Percentiles rank a stretch among this genome's conserved stretches.
Evolutionary conservation across 2,888 invertebrate genomes (phyloP).

Genomic region (Steinernema hermaphroditum): DNA sequence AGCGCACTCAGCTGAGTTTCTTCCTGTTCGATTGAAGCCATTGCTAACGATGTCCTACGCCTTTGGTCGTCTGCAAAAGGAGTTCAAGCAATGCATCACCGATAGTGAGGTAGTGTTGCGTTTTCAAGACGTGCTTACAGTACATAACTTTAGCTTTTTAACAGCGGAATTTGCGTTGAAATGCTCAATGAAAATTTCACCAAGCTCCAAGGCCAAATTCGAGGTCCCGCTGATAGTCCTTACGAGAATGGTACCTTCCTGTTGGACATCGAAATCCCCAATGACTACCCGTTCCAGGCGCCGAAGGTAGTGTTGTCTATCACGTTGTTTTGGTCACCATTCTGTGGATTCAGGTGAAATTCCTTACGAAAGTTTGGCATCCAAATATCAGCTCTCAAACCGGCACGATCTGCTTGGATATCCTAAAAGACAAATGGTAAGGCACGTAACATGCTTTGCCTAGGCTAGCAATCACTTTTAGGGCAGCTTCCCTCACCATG

Average conservation of each 20-base stretch:
- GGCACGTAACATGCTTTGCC: too few species aligned
- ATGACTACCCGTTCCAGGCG: conserved; percentile 99
- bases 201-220: conserved; percentile 80
- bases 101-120: too few species aligned
- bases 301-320: conserved; percentile 78
- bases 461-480: conserved; percentile 51
- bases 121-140: too few species aligned
- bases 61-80: too few species aligned
- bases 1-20: too few species aligned
- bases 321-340: background rate
- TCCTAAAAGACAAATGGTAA: conserved; percentile 78
- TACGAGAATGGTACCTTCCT: conserved; percentile 93
- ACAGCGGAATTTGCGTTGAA: conserved; percentile 74
- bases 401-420: conserved; percentile 92
- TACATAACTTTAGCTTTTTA: conserved; percentile 65
- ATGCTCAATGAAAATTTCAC: conserved; percentile 86
- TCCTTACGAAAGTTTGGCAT: conserved; percentile 98
- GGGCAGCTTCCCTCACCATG: conserved; percentile 98
- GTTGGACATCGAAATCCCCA: conserved; percentile 94
- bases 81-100: too few species aligned
- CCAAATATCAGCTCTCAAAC: conserved; percentile 99
- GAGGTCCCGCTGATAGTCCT: conserved; percentile 77
- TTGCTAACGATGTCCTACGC: too few species aligned
- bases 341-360: conserved; percentile 79
- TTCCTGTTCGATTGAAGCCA: too few species aligned